Evolutionary conservation across 2,113 vertebrate species (phyloP).

Genomic region (Chamaetylas fuelleborni): DNA sequence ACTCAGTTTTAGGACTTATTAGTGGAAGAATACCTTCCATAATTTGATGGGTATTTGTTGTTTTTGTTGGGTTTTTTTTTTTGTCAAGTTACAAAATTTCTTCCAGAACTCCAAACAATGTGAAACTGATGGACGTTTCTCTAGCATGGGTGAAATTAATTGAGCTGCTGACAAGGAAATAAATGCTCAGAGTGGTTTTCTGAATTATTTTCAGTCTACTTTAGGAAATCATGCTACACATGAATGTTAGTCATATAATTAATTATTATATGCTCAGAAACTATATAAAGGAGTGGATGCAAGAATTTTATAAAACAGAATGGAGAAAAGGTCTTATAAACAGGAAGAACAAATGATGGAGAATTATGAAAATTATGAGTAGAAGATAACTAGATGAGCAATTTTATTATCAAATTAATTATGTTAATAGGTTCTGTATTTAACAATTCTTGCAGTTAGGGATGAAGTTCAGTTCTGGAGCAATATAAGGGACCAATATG

Average conservation of each 20-base stretch:
- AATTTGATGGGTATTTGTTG: neutral
- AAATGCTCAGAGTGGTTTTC: neutral
- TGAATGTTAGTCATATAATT: neutral
- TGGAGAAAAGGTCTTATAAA: neutral
- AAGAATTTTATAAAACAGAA: neutral
- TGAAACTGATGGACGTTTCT: neutral
- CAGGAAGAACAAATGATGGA: neutral
- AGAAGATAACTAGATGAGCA: neutral
- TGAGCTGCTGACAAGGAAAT: neutral
- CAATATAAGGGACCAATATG: rapidly evolving
- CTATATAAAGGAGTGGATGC: neutral
- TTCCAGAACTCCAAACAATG: neutral
- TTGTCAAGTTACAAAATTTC: neutral
- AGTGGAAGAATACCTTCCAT: neutral
- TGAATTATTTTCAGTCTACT: neutral
- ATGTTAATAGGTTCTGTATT: neutral
- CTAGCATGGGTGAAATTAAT: neutral
- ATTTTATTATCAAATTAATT: neutral
- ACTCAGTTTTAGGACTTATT: neutral
- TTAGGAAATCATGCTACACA: neutral
- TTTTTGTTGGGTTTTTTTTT: neutral
- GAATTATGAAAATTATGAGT: neutral
- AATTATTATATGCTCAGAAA: neutral
- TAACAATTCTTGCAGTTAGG: neutral
- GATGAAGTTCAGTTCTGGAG: neutral